Evolutionary conservation across 2,113 vertebrate species (phyloP), one percentile per base, ranked within the genome.

Genomic region (Seriola rivoliana): DNA sequence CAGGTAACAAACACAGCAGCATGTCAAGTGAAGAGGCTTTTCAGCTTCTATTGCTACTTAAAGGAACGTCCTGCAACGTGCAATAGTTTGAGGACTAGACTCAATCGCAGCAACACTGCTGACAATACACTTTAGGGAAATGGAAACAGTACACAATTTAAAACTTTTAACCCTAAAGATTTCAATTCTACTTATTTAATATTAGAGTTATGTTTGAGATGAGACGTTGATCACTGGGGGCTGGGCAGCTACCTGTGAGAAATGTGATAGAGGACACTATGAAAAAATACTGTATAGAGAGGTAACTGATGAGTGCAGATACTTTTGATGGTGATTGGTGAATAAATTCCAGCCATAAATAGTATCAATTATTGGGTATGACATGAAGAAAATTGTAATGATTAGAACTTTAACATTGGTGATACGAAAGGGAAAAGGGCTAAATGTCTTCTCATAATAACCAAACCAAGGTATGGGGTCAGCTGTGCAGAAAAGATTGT

Each of bases 1-100:
- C 72, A 78, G 48, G 64, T 80, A 64, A 48, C 34, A 78, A 57
- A 78, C 32, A 66, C 23, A 52, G 71, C 23, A n/a, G 76, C 13
- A 8, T 48, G 42, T 70, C 17, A 75, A 17, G 23, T 74, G 32
- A 59, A 52, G 16, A 69, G 1, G 14, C n/a, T 58, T 58, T 75
- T 55, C 10, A 71, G 34, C 36, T 71, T 60, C 72, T 70, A 8
- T 21, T 16, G 38, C 29, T 71, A 42, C n/a, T 36, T 66, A 58
- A 81, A 71, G 23, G 4, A 38, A 78, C 23, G 1, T 73, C 40
- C 40, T 46, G 48, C 13, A 70, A 25, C 16, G 6, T 44, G 44
- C 19, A 10, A 50, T 8, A 48, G 8, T 69, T 32, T 46, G 16
- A 46, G 38, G 44, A 60, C 40, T 9, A 34, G 9, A 59, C 54